Evolutionary conservation across 2,888 invertebrate species (phyloP), one percentile per base, ranked within the genome.

Genomic region (Salpingus planirostris): DNA sequence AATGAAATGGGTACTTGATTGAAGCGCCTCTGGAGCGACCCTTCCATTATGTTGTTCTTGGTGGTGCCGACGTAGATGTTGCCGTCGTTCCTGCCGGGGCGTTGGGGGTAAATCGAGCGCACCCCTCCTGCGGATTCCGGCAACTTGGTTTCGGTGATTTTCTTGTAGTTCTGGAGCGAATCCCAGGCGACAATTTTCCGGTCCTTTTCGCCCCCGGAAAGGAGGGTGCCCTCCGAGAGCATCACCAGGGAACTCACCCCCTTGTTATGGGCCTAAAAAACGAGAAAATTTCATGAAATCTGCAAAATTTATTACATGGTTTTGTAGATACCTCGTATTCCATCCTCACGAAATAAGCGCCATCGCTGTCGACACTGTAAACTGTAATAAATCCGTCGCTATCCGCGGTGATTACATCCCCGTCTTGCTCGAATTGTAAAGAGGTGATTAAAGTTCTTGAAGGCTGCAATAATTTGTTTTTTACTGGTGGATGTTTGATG

Each of bases 181-280:
- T 92, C 90, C 93, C 92, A 93, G 0, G 91, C 90, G 1, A 86
- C 86, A 44, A 93, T 85, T 65, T 87, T 85, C 15, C 89, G 71
- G 57, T 90, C 90, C 51, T 86, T 87, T 53, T 90, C 91, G 0
- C 91, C 91, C 0, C 91, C 91, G 0, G 91, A 90, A 25, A 93
- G 70, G 6, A 93, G 62, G 0, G 91, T 91, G 1, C 91, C 91
- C 64, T 92, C 92, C 0, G 86, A 86, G 27, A 92, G 68, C 85
- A 91, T 85, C 27, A 88, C 78, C 34, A 92, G 64, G 1, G 87
- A 84, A 45, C 87, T 86, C 22, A 91, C 87, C 15, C 88, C 85
- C 62, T 88, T 88, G 45, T 82, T 85, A 55, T 89, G 89, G 0
- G 87, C 84, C 73, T 78, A 54, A 8, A 22, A 59, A 56, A 8